Evolutionary conservation across 2,888 invertebrate species (phyloP).

Genomic region (Diachrysia chrysitis): DNA sequence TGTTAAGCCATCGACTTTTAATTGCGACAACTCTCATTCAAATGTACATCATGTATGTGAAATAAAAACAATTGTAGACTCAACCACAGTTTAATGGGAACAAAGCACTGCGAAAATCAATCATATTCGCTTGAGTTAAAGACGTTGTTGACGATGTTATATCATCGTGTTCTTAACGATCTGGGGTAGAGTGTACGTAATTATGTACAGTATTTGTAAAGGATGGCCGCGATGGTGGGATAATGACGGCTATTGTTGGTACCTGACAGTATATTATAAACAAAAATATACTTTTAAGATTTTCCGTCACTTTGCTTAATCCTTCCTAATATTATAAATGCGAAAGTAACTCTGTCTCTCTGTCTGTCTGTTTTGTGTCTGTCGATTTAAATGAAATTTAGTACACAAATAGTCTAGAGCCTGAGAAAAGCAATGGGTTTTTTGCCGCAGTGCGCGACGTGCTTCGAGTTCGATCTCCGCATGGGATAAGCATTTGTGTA

Average conservation of each 20-base stretch:
- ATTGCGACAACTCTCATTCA: conserved; percentile 9
- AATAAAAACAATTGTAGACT: conserved; percentile 29
- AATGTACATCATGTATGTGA: conserved; percentile 20
- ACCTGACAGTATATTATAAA: neutral
- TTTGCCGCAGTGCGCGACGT: no score
- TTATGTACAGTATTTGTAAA: neutral
- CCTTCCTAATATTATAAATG: no score
- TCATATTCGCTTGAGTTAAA: conserved; percentile 12
- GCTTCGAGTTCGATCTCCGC: no score
- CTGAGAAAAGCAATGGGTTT: no score
- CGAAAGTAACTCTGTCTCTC: no score
- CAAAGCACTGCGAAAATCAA: neutral
- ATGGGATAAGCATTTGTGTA: no score
- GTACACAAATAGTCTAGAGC: no score
- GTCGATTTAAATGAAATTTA: no score
- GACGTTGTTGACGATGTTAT: conserved; percentile 1
- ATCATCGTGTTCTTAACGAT: neutral
- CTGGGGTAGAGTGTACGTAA: neutral
- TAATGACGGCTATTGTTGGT: conserved; percentile 1
- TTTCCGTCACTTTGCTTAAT: neutral
- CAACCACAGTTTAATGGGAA: neutral
- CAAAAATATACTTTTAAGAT: neutral
- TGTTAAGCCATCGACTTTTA: neutral
- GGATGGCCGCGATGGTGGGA: neutral
- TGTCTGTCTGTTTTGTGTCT: no score